Evolutionary conservation across 2,888 invertebrate genomes (phyloP).

Genomic region (Polylopha cassiicola): DNA sequence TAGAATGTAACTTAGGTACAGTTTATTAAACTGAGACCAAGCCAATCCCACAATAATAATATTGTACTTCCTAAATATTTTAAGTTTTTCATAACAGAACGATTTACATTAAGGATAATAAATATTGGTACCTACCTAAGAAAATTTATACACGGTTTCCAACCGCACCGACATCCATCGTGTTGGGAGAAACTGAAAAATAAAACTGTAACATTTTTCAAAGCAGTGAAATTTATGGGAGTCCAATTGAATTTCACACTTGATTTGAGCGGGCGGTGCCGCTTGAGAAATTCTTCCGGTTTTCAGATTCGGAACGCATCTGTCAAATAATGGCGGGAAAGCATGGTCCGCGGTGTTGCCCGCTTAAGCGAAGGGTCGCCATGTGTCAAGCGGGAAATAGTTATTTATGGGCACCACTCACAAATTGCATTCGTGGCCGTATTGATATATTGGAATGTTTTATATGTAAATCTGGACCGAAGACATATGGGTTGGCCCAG

Average conservation of each 20-base stretch:
- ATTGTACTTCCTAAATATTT: too few species aligned
- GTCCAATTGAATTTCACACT: conserved; percentile 74
- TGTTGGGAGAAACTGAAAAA: conserved; percentile 36
- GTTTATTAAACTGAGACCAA: too few species aligned
- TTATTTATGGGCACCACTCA: conserved; percentile 74
- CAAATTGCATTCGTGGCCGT: conserved; percentile 74
- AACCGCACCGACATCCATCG: conserved; percentile 12
- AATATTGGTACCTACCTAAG: not conserved
- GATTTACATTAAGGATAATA: conserved; percentile 3
- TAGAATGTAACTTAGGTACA: too few species aligned
- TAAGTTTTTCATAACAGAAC: too few species aligned
- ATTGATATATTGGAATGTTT: conserved; percentile 75
- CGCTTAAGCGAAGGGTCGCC: conserved; percentile 60
- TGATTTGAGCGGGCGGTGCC: conserved; percentile 61
- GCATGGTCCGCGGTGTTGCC: conserved; percentile 51
- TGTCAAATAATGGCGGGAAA: conserved; percentile 71
- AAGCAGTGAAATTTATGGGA: conserved; percentile 59
- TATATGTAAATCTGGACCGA: conserved; percentile 71
- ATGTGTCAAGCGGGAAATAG: conserved; percentile 73
- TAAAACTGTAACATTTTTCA: conserved; percentile 56
- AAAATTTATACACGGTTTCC: not conserved
- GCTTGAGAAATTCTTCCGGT: conserved; percentile 65
- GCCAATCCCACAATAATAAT: too few species aligned
- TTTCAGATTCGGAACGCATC: conserved; percentile 65
- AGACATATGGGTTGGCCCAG: conserved; percentile 67